Conservation (phyloP, 2,797 vertebrate species). For the Eulemur coronatus region DNA sequence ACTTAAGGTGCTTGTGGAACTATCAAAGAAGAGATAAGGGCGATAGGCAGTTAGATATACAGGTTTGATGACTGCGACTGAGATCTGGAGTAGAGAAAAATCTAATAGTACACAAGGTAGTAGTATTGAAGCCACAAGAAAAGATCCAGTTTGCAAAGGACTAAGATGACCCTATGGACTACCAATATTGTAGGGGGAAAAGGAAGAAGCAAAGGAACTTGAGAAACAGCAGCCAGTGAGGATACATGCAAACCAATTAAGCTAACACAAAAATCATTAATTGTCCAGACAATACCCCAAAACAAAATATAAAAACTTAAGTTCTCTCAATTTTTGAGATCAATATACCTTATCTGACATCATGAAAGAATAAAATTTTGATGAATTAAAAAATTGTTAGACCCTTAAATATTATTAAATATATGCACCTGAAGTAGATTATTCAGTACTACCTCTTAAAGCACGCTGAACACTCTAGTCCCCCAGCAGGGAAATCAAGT, state of each 20-base stretch:
- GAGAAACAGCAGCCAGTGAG: background rate
- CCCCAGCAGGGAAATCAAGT: background rate
- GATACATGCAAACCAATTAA: background rate
- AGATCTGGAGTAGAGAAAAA: background rate
- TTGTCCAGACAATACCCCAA: background rate
- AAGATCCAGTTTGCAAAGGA: constrained; percentile 29
- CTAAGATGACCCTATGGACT: background rate
- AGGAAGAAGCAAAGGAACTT: background rate
- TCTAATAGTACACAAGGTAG: background rate
- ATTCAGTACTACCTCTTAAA: background rate
- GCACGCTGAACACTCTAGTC: background rate
- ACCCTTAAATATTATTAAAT: background rate
- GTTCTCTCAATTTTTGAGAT: background rate
- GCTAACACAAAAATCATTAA: background rate
- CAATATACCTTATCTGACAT: background rate
- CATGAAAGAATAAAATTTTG: constrained; percentile 6
- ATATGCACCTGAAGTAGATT: background rate
- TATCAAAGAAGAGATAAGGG: background rate
- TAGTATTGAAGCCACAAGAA: background rate
- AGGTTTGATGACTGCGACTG: background rate
- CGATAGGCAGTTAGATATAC: background rate
- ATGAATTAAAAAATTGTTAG: background rate
- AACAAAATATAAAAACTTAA: background rate
- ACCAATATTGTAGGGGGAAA: background rate
- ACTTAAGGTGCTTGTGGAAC: background rate